Conservation (phyloP, 2,797 vertebrate species). For the Acanthurus leucopareius region DNA sequence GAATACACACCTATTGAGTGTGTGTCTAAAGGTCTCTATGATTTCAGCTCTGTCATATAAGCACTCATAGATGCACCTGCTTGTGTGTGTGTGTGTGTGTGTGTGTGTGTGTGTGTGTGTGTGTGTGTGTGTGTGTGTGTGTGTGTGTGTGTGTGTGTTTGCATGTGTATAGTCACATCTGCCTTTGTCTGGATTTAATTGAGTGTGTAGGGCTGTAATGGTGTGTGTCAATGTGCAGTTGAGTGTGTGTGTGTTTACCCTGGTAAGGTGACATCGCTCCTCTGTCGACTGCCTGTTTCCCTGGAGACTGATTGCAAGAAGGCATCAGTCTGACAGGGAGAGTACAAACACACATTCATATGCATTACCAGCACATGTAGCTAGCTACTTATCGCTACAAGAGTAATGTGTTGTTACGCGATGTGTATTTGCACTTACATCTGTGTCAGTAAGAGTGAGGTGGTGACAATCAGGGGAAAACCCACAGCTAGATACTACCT, state of each 20-base stretch:
- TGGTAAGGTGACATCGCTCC: constrained; percentile 71
- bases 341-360: constrained; percentile 41
- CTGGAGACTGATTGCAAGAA: constrained; percentile 83
- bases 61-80: constrained; percentile 54
- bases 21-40: constrained; percentile 33
- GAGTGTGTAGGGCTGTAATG: constrained; percentile 76
- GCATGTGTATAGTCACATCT: constrained; percentile 36
- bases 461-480: constrained; percentile 42
- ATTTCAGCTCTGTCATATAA: constrained; percentile 44
- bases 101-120: constrained; percentile 4
- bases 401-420: constrained; percentile 35
- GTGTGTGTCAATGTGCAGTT: constrained; percentile 71
- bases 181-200: constrained; percentile 79
- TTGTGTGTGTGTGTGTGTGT: constrained; percentile 2
- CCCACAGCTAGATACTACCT: constrained; percentile 29
- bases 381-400: constrained; percentile 29
- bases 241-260: constrained; percentile 68
- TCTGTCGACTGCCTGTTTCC: constrained; percentile 79
- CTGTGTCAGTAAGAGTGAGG: constrained; percentile 57
- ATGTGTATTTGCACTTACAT: constrained; percentile 47
- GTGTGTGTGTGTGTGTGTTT: constrained; percentile 11
- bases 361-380: constrained; percentile 39
- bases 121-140: constrained; percentile 4
- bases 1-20: constrained; percentile 41
- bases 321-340: constrained; percentile 68